Evolutionary conservation across 2,113 vertebrate species (phyloP), one percentile per base, ranked within the genome.

Genomic region (Tachycineta bicolor): DNA sequence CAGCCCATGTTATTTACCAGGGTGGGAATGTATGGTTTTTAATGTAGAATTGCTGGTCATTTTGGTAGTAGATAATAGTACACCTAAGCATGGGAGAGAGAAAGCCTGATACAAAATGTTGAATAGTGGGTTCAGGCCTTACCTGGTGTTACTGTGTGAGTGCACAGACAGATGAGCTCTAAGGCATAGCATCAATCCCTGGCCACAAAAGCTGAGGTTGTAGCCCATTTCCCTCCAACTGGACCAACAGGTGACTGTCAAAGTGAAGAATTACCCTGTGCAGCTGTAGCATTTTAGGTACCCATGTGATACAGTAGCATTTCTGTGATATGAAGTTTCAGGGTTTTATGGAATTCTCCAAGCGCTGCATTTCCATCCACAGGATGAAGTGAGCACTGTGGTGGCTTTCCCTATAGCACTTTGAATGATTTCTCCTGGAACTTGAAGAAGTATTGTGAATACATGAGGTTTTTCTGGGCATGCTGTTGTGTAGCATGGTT

Each of bases 121-220:
- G 26, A 23, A 15, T 17, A 23, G 34, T 86, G n/a, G 12, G 10
- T 71, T 86, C 29, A 55, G 43, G 46, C 34, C 24, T 85, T 60
- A 13, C 10, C 17, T 71, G 41, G 19, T n/a, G n/a, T 60, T 93
- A 50, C 43, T 78, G 77, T 63, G 33, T 5, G 23, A 79, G 41
- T 0, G 0, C 12, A 7, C 4, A 18, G 67, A 33, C 15, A 47
- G 53, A 21, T 18, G 20, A 64, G 60, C 52, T 43, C 23, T n/a
- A 58, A 55, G 59, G 22, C 33, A 63, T 13, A 71, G 34, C 33
- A 62, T 47, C 21, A 33, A 28, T 60, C 7, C 1, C 25, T 74
- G 37, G 19, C 49, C 12, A 12, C 80, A 47, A 62, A 73, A 90
- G 23, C 64, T 75, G 9, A 37, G 53, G 7, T 19, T 60, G 12